Percentiles rank a stretch among this genome's conserved stretches.
Evolutionary conservation across 1,140 invertebrate genomes (phyloP).

Genomic region (Drosophila dunni): DNA sequence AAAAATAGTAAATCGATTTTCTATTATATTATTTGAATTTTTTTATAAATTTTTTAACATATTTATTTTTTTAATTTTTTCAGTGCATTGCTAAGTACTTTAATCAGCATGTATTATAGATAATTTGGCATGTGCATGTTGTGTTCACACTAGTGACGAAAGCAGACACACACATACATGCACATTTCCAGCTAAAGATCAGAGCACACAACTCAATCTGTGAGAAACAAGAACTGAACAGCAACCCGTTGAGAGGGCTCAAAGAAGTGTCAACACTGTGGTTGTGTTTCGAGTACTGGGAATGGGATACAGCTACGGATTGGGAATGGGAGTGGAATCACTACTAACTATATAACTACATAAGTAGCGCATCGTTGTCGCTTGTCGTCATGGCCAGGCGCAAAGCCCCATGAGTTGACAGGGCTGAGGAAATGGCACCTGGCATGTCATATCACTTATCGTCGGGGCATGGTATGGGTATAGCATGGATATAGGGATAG

Average conservation of each 20-base stretch:
- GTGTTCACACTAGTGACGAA: not conserved
- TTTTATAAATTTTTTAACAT: no score
- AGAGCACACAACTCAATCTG: slow-evolving; percentile 5
- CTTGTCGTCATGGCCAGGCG: slow-evolving; percentile 69
- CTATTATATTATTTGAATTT: no score
- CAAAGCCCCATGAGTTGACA: slow-evolving; percentile 71
- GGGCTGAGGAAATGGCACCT: slow-evolving; percentile 67
- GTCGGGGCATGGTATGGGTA: slow-evolving; percentile 24
- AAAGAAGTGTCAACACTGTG: slow-evolving; percentile 59
- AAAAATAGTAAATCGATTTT: no score
- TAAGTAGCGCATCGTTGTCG: slow-evolving; percentile 68
- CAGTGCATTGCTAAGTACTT: no score
- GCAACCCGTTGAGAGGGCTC: slow-evolving; percentile 58
- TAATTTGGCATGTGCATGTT: not conserved
- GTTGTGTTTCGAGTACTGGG: slow-evolving; percentile 16
- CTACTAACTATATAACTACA: slow-evolving; percentile 64
- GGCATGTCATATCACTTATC: slow-evolving; percentile 82
- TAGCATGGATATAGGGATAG: slow-evolving; percentile 9
- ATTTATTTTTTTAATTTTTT: no score
- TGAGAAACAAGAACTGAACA: slow-evolving; percentile 1
- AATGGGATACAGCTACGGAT: not conserved
- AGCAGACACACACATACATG: not conserved
- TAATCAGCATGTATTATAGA: not conserved
- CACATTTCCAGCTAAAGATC: slow-evolving; percentile 66
- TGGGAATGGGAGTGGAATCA: slow-evolving; percentile 4